Base-by-base conservation (phyloP, 1,140 invertebrate genomes). In the Brachionus paranguensis region DNA sequence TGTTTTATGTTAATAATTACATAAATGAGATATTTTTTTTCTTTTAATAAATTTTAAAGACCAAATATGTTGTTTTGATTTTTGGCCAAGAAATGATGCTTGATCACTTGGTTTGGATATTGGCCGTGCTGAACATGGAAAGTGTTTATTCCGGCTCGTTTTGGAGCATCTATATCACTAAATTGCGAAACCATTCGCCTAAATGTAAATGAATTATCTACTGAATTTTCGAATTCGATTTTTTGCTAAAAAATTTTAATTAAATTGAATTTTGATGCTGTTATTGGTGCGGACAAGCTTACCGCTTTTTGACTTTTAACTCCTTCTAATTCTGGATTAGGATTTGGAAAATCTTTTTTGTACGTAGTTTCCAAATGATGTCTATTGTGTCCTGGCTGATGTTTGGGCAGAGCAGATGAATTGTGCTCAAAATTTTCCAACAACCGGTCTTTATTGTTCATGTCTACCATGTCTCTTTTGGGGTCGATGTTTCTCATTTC, bases 101-200 rank as follows among this genome's bases (percentile, higher is more conserved):
- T 81, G n/a, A 81, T 64, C 8, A 43, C 78, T 68, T 81, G 78
- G 27, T 81, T 81, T 20, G 78, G 78, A 83, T 83, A 83, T 24
- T 83, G 24, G 11, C 60, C 60, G 37, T 83, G 81, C 27, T 83
- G 81, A 27, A 83, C 37, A 41, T 83, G 81, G 20, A 83, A 83
- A 11, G 81, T 83, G 20, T 83, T 83, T 5, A 83, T 83, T 17
- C 81, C 81, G 47, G 64, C 70, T 70, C 81, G 60, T 72, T 70
- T 83, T 7, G 81, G 81, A 11, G 60, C 60, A 60, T 83, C 81
- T 29, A 83, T 70, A 24, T 83, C 81, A 37, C 60, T 83, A 83
- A 83, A 83, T 24, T 83, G 81, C 1, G 81, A 83, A 8, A 83
- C 45, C 81, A 83, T 83, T 45, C 45, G 17, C 11, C 81, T 17